These are phyloP conservation scores for Cephus sareptanus DNA, from an alignment of 2,888 invertebrate species.

Conservation along the genomic window DNA sequence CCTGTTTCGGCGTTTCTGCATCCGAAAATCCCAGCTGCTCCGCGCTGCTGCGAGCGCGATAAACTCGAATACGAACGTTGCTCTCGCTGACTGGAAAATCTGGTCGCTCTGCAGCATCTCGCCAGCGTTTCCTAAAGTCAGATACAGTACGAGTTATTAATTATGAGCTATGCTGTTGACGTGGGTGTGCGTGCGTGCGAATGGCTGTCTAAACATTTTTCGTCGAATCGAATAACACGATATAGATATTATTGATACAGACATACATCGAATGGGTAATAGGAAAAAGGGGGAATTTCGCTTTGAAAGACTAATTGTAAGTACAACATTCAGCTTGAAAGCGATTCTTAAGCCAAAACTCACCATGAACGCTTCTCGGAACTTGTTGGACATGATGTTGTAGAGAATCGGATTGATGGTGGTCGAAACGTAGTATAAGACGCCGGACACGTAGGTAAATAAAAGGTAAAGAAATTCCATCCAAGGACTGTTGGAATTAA, in stretches of 20 bases:
- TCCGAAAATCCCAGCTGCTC: slow-evolving; percentile 66
- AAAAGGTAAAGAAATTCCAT: slow-evolving; percentile 74
- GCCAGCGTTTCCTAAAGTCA: slow-evolving; percentile 71
- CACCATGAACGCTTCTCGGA: slow-evolving; percentile 93
- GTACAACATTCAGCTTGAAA: background rate
- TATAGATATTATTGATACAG: background rate
- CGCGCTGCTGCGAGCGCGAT: slow-evolving; percentile 69
- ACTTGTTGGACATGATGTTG: slow-evolving; percentile 95
- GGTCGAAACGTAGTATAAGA: slow-evolving; percentile 91
- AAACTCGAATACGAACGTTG: slow-evolving; percentile 72
- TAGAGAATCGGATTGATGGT: slow-evolving; percentile 94
- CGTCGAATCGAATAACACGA: background rate
- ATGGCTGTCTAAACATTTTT: background rate
- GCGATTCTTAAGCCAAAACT: slow-evolving; percentile 46
- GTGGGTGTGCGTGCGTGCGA: no score
- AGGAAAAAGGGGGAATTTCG: no score
- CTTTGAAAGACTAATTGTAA: background rate
- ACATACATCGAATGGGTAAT: no score
- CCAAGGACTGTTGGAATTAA: slow-evolving; percentile 54
- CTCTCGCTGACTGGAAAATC: slow-evolving; percentile 54
- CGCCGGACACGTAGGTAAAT: slow-evolving; percentile 85
- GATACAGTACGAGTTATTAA: background rate
- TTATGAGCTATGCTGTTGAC: background rate
- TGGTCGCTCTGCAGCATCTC: slow-evolving; percentile 63
- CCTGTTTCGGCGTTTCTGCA: slow-evolving; percentile 50